phyloP scores from a whole-genome alignment of 2,797 vertebrate genomes.

The Philypnodon macrostomus region DNA sequence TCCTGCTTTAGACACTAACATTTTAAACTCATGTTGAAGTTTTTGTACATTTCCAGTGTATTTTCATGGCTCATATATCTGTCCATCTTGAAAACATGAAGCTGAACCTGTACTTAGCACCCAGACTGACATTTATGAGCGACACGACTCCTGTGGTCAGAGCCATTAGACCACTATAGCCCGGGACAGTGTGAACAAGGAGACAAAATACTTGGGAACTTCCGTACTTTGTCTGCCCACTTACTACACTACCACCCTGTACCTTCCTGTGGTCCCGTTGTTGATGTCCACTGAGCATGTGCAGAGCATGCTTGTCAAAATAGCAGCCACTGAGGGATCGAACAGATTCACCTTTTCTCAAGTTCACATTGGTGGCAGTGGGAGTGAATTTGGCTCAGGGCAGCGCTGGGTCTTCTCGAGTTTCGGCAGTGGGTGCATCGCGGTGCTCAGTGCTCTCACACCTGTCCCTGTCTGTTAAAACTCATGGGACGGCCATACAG shows the following conservation, averaged over 20 bases:
- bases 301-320: slow-evolving; percentile 66
- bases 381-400: slow-evolving; percentile 77
- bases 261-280: slow-evolving; percentile 3
- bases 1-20: neutral
- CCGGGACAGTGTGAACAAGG: slow-evolving; percentile 58
- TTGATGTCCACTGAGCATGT: slow-evolving; percentile 54
- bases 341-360: slow-evolving; percentile 80
- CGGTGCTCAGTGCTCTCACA: slow-evolving; percentile 63
- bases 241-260: neutral
- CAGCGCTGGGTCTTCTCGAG: slow-evolving; percentile 72
- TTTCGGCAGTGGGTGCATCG: slow-evolving; percentile 74
- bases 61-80: slow-evolving; percentile 53
- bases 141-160: slow-evolving; percentile 54
- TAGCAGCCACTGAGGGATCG: slow-evolving; percentile 67
- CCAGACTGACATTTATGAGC: slow-evolving; percentile 72
- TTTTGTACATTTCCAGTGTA: slow-evolving; percentile 52
- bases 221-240: slow-evolving; percentile 26
- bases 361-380: slow-evolving; percentile 76
- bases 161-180: slow-evolving; percentile 31
- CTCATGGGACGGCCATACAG: slow-evolving; percentile 7
- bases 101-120: slow-evolving; percentile 69
- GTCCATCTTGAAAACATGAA: slow-evolving; percentile 51
- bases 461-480: slow-evolving; percentile 76
- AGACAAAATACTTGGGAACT: slow-evolving; percentile 37
- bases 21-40: slow-evolving; percentile 39